phyloP scores from a whole-genome alignment of 2,888 invertebrate species.

The Drosophila melanocephala region DNA sequence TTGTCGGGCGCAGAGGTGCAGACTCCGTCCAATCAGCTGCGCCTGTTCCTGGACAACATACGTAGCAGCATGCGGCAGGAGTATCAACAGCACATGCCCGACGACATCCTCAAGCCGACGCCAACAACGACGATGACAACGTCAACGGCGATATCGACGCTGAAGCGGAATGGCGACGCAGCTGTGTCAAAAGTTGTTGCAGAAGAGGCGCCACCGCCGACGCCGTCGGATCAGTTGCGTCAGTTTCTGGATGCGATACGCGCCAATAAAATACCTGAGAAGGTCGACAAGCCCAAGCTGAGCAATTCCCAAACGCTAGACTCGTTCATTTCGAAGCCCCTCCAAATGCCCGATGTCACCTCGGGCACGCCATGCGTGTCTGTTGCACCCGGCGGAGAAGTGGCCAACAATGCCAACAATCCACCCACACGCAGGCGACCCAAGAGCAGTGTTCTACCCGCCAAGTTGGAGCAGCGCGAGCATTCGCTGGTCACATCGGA shows the following conservation, averaged over 20 bases:
- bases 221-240: constrained; percentile 85
- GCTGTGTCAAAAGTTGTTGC: not conserved
- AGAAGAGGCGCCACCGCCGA: constrained; percentile 69
- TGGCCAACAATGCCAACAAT: not conserved
- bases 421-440: constrained; percentile 68
- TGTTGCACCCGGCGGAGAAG: not conserved
- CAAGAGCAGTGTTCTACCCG: constrained; percentile 61
- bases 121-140: constrained; percentile 31
- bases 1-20: constrained; percentile 81
- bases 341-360: constrained; percentile 83
- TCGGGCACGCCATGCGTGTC: constrained; percentile 75
- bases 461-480: constrained; percentile 73
- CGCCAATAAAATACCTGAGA: constrained; percentile 84
- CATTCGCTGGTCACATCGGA: constrained; percentile 84
- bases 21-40: constrained; percentile 84
- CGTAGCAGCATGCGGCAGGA: constrained; percentile 85
- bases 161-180: constrained; percentile 49
- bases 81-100: constrained; percentile 83
- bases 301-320: constrained; percentile 81
- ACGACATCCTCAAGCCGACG: constrained; percentile 77
- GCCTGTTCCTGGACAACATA: constrained; percentile 84
- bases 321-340: constrained; percentile 82
- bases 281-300: constrained; percentile 78
- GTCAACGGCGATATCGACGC: constrained; percentile 29
- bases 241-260: constrained; percentile 85